Percentiles rank a stretch among this genome's conserved stretches.
phyloP scores from a whole-genome alignment of 2,888 invertebrate species.

The Keiferia lycopersicella region DNA sequence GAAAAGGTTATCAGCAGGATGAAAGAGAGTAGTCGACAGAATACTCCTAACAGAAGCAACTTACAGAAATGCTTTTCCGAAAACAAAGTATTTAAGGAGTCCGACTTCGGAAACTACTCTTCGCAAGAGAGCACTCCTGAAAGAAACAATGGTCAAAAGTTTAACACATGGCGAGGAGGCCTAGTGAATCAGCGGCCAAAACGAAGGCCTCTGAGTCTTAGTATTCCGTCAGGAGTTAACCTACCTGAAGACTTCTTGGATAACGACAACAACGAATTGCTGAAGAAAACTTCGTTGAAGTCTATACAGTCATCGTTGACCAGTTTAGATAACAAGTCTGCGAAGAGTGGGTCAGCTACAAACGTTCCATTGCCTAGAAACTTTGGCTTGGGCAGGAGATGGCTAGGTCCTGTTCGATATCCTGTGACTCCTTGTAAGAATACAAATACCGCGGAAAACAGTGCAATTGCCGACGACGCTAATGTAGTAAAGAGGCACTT shows the following conservation, averaged over 20 bases:
- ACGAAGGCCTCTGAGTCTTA: constrained; percentile 71
- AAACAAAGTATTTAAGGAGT: constrained; percentile 65
- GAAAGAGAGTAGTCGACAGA: constrained; percentile 60
- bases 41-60: constrained; percentile 53
- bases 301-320: constrained; percentile 69
- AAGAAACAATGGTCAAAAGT: constrained; percentile 60
- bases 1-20: constrained; percentile 74
- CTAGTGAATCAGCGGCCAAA: constrained; percentile 54
- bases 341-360: constrained; percentile 59
- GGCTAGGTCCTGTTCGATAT: constrained; percentile 83
- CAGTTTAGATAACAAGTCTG: constrained; percentile 61
- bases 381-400: constrained; percentile 81
- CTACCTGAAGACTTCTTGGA: constrained; percentile 64
- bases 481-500: constrained; percentile 71
- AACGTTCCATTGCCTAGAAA: constrained; percentile 81
- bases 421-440: constrained; percentile 84
- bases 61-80: constrained; percentile 69
- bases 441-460: constrained; percentile 48
- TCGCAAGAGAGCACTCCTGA: constrained; percentile 68
- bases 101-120: constrained; percentile 58
- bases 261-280: constrained; percentile 47
- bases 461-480: constrained; percentile 61
- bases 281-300: constrained; percentile 64
- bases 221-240: constrained; percentile 67
- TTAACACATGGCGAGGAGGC: constrained; percentile 73